Evolutionary conservation across 2,888 invertebrate genomes (phyloP).

Genomic region (Synanthedon vespiformis): DNA sequence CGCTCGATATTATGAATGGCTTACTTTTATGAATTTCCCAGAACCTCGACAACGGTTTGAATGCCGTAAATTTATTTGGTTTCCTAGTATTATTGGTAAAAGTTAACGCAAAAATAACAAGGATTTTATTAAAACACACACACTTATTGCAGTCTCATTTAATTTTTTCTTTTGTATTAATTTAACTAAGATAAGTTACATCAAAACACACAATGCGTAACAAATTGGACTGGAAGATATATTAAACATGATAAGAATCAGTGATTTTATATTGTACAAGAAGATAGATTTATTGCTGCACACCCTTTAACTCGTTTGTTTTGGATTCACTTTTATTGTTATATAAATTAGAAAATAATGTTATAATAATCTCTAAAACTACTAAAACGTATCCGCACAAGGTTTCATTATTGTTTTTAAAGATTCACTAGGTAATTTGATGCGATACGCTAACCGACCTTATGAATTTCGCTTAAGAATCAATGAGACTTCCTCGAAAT

Average conservation of each 20-base stretch:
- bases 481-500: no score
- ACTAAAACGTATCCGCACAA: no score
- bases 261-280: conserved; percentile 37
- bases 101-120: no score
- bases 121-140: neutral
- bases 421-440: no score
- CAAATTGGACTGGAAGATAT: conserved; percentile 63
- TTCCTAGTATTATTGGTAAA: neutral
- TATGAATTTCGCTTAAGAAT: no score
- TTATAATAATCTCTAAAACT: no score
- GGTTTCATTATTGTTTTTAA: no score
- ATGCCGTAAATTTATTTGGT: neutral
- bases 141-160: conserved; percentile 63
- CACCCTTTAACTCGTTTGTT: conserved; percentile 18
- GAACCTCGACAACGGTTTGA: neutral
- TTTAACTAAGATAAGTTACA: conserved; percentile 59
- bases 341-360: no score
- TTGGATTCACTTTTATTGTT: conserved; percentile 8
- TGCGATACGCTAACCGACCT: no score
- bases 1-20: neutral
- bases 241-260: conserved; percentile 27
- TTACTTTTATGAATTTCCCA: neutral
- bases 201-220: conserved; percentile 63
- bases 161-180: conserved; percentile 46
- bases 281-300: conserved; percentile 25